Percentiles rank a stretch among this genome's conserved stretches.
Conservation (phyloP, 2,888 invertebrate genomes). For the Chaetoderma sp. region DNA sequence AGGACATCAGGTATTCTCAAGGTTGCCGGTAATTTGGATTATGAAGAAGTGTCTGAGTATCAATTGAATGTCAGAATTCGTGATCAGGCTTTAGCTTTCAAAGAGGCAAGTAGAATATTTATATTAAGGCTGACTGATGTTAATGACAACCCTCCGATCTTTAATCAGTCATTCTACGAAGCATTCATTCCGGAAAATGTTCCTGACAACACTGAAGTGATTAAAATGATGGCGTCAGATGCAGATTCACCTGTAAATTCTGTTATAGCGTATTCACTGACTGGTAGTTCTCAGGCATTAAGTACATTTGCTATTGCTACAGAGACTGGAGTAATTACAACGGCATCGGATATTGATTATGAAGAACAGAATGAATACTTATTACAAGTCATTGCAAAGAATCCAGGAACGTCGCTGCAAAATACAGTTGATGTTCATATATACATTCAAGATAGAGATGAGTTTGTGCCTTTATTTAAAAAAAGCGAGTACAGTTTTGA, state of each 20-base stretch:
- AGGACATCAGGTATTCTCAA: constrained; percentile 82
- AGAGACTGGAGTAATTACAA: constrained; percentile 81
- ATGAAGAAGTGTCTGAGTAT: constrained; percentile 86
- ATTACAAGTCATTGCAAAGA: constrained; percentile 84
- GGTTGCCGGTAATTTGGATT: constrained; percentile 85
- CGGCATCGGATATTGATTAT: constrained; percentile 85
- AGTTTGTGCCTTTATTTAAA: constrained; percentile 56
- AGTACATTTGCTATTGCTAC: constrained; percentile 82
- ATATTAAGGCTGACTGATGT: constrained; percentile 91
- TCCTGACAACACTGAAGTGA: constrained; percentile 76
- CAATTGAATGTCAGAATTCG: constrained; percentile 87
- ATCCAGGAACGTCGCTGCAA: constrained; percentile 79
- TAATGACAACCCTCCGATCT: constrained; percentile 87
- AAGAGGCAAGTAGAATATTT: constrained; percentile 82
- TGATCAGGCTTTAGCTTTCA: constrained; percentile 86
- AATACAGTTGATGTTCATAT: constrained; percentile 37
- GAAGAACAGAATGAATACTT: constrained; percentile 83
- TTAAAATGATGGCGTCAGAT: constrained; percentile 81
- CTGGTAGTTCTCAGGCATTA: constrained; percentile 72
- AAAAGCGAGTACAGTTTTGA: constrained; percentile 49
- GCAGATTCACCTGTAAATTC: constrained; percentile 90
- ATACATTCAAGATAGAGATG: constrained; percentile 60
- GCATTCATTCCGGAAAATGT: constrained; percentile 88
- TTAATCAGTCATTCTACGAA: constrained; percentile 82
- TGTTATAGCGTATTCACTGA: constrained; percentile 84